Conservation (phyloP, 2,888 invertebrate species). For the Protodeltote pygarga region DNA sequence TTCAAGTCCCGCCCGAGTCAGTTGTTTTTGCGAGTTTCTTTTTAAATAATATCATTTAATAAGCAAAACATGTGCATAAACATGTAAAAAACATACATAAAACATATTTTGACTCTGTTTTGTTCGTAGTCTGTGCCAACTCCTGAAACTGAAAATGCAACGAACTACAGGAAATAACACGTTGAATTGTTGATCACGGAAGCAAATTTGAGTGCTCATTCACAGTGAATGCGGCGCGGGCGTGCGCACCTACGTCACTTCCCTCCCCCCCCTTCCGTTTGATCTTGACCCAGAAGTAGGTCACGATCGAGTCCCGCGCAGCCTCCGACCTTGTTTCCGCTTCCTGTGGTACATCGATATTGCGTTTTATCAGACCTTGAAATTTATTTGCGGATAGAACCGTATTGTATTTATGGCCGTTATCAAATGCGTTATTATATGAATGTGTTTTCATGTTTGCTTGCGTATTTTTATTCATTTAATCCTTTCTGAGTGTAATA, state of each 20-base stretch:
- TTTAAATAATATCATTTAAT: no score
- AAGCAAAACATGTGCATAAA: no score
- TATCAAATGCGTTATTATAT: neutral
- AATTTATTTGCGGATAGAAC: conserved; percentile 28
- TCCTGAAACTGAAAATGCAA: neutral
- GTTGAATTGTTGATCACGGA: neutral
- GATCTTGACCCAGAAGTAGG: conserved; percentile 77
- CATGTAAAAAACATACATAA: no score
- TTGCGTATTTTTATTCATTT: no score
- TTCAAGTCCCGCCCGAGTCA: no score
- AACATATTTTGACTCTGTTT: no score
- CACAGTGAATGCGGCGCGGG: conserved; percentile 41
- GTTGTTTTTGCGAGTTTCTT: no score
- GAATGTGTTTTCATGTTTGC: neutral
- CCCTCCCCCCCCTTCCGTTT: conserved; percentile 41
- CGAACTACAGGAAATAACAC: conserved; percentile 5
- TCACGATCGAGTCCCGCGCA: conserved; percentile 74
- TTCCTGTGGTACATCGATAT: conserved; percentile 38
- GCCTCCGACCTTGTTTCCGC: conserved; percentile 61
- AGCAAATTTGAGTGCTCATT: conserved; percentile 48
- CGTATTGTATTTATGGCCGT: conserved; percentile 20
- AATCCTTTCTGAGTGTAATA: no score
- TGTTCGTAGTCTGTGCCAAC: no score
- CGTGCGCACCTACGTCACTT: conserved; percentile 53
- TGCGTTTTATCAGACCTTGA: conserved; percentile 31